Evolutionary conservation across 2,888 invertebrate genomes (phyloP).

Genomic region (Spisula solida): DNA sequence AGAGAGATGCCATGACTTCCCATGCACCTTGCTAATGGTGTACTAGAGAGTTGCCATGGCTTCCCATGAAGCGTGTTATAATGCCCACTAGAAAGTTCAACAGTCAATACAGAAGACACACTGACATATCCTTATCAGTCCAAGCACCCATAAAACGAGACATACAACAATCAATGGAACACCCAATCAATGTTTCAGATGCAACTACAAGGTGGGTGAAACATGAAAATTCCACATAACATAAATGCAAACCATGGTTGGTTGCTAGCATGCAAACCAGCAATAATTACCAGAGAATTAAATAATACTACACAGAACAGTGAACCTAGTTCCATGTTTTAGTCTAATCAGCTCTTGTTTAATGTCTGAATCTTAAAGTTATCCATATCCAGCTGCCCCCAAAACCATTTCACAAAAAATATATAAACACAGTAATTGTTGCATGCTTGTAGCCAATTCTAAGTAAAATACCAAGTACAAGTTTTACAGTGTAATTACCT

Average conservation of each 20-base stretch:
- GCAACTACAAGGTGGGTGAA: background rate
- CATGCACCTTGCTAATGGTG: too few species aligned
- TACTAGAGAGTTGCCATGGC: too few species aligned
- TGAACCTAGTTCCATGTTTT: background rate
- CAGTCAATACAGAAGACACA: background rate
- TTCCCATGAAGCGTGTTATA: background rate
- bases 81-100: background rate
- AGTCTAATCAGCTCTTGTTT: too few species aligned
- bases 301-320: background rate
- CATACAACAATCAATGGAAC: background rate
- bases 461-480: background rate
- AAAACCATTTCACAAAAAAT: too few species aligned
- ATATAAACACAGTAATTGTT: too few species aligned
- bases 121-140: background rate
- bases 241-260: background rate
- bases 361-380: too few species aligned
- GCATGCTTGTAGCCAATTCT: background rate
- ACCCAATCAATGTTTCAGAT: background rate
- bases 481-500: background rate
- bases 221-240: background rate
- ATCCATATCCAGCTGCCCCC: too few species aligned
- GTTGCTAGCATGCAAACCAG: background rate
- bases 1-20: too few species aligned
- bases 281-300: background rate
- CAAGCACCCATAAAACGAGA: background rate